Percentiles rank a stretch among this genome's conserved stretches.
Evolutionary conservation across 2,797 vertebrate genomes (phyloP).

Genomic region (Melopsittacus undulatus): DNA sequence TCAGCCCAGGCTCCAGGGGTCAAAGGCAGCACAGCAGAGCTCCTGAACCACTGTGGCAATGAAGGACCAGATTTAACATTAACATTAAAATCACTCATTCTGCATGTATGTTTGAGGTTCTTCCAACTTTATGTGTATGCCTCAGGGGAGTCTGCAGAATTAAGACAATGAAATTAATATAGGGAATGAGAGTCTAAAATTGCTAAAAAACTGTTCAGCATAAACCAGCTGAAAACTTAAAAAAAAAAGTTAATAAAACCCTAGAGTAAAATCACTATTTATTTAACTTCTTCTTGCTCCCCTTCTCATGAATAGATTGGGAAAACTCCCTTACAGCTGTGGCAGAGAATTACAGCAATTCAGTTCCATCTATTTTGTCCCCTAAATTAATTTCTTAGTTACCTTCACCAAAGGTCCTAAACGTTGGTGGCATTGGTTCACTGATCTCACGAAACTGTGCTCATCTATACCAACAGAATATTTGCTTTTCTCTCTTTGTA

Average conservation of each 20-base stretch:
- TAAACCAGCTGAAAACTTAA: not conserved
- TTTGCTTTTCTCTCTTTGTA: not conserved
- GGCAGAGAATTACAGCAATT: not conserved
- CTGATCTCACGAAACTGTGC: not conserved
- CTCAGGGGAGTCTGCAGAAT: not conserved
- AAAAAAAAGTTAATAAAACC: not conserved
- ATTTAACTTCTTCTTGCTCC: not conserved
- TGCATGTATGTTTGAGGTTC: not conserved
- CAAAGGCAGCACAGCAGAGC: not conserved
- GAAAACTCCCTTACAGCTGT: not conserved
- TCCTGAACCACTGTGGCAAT: not conserved
- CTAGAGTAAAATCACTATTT: not conserved
- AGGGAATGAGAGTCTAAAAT: not conserved
- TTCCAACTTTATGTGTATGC: not conserved
- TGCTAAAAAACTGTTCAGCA: not conserved
- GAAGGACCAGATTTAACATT: not conserved
- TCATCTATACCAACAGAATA: not conserved
- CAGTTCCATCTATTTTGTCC: not conserved
- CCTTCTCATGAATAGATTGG: fast-evolving
- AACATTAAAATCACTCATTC: not conserved
- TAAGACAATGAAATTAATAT: not conserved
- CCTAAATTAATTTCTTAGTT: not conserved
- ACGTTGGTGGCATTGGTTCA: not conserved
- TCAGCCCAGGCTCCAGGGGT: not conserved
- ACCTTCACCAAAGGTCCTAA: not conserved